Evolutionary conservation across 37 sponge, comb jelly and placozoan genomes (phyloP), one percentile per base, ranked within the genome.

Genomic region (Axinella damicornis): DNA sequence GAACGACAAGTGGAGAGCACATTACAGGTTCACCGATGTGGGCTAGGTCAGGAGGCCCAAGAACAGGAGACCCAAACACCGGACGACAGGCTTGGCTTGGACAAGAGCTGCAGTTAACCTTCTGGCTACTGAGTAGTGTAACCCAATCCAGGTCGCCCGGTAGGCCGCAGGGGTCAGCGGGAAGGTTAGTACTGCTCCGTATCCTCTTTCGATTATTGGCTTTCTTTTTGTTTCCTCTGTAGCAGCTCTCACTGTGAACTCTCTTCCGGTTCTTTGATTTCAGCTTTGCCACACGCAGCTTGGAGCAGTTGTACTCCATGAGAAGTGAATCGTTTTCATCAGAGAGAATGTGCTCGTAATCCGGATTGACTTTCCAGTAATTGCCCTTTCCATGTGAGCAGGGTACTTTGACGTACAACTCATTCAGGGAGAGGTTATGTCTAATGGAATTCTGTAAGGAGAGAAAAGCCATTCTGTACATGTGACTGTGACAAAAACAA

Each of bases 331-430:
- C 71, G 1, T 34, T 41, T 12, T 53, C 79, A 24, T 88, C 74
- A 19, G 55, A 37, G 40, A 95, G 62, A 35, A 85, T 53, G 33
- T 92, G 76, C 12, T 81, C 70, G 69, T 91, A 91, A 19, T 90
- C 88, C 0, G 96, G 90, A 66, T 93, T 90, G 30, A 96, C 76
- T 68, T 53, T 90, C 96, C 96, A 96, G 67, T 85, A 93, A 22
- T 85, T 91, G 2, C 96, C 96, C 73, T 93, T 93, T 37, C 90
- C 90, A 40, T 92, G 73, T 16, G 72, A 35, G n/a, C 91, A 72
- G 2, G 96, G 86, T 21, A 93, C 93, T 80, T 96, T 94, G 37
- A 59, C 33, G 57, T 90, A 94, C 35, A 88, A 64, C 53, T 94
- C 85, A 67, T 90, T 90, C 32, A 86, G 68, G 15, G 91, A 90